phyloP scores from a whole-genome alignment of 2,113 vertebrate species.

The Saguinus imperator region DNA sequence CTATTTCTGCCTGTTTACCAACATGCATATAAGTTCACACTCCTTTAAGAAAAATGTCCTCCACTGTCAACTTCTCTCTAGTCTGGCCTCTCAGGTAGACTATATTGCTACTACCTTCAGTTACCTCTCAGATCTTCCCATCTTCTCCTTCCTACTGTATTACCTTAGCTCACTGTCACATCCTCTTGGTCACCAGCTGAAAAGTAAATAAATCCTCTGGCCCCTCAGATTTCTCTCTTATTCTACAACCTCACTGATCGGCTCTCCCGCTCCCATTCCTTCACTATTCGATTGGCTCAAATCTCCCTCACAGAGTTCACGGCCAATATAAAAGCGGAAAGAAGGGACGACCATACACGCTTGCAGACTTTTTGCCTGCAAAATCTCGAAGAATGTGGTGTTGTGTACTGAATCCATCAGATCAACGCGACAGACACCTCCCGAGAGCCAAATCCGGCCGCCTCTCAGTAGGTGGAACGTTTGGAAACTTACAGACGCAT shows the following conservation, averaged over 20 bases:
- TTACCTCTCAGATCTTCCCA: background rate
- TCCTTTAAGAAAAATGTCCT: background rate
- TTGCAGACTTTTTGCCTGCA: background rate
- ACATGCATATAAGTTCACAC: background rate
- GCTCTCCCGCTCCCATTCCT: background rate
- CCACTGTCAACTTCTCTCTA: background rate
- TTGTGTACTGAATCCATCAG: background rate
- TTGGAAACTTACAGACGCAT: conserved; percentile 1
- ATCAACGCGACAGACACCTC: background rate
- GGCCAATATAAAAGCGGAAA: background rate
- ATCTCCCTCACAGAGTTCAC: background rate
- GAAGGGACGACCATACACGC: background rate
- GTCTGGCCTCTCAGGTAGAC: background rate
- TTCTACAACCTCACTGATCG: background rate
- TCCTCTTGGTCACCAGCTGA: background rate
- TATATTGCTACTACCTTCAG: background rate
- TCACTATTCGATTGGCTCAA: background rate
- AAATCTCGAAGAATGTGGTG: background rate
- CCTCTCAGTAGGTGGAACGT: background rate
- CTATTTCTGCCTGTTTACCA: background rate
- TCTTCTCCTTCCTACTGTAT: background rate
- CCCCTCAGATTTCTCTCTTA: background rate
- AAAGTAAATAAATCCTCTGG: background rate
- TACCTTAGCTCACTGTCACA: conserved; percentile 13
- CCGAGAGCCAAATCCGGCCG: background rate